Percentiles rank a stretch among this genome's conserved stretches.
Evolutionary conservation across 2,888 invertebrate species (phyloP).

Genomic region (Ferdinandea cuprea): DNA sequence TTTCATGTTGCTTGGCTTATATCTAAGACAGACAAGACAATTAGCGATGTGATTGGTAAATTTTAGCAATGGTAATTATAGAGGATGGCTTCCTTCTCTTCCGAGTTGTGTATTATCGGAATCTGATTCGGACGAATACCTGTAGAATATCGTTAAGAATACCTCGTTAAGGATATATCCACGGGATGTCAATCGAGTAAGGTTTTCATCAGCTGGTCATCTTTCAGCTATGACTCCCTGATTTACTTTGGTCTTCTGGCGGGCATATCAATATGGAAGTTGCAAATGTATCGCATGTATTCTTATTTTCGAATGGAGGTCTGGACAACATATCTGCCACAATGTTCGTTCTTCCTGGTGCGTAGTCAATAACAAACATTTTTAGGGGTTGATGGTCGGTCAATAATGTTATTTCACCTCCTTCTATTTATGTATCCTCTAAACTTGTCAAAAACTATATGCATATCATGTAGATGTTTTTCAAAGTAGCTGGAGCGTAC

Average conservation of each 20-base stretch:
- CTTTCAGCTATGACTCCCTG: not conserved
- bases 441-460: slow-evolving; percentile 68
- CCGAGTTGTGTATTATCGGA: too few species aligned
- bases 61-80: too few species aligned
- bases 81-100: too few species aligned
- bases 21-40: too few species aligned
- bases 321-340: not conserved
- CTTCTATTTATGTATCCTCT: not conserved
- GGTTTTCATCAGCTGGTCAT: not conserved
- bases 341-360: not conserved
- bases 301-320: slow-evolving; percentile 49
- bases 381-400: slow-evolving; percentile 1
- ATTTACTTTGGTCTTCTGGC: not conserved
- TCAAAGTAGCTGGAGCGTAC: slow-evolving; percentile 73
- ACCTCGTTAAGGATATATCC: too few species aligned
- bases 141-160: too few species aligned
- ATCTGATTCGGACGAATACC: too few species aligned
- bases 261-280: slow-evolving; percentile 12
- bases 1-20: slow-evolving; percentile 41
- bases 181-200: too few species aligned
- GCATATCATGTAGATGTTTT: slow-evolving; percentile 75
- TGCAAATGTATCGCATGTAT: slow-evolving; percentile 18
- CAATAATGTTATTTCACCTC: slow-evolving; percentile 9
- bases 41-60: not conserved
- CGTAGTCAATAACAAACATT: not conserved